Conservation (phyloP, 1,140 invertebrate genomes). For the Zaprionus ornatus region DNA sequence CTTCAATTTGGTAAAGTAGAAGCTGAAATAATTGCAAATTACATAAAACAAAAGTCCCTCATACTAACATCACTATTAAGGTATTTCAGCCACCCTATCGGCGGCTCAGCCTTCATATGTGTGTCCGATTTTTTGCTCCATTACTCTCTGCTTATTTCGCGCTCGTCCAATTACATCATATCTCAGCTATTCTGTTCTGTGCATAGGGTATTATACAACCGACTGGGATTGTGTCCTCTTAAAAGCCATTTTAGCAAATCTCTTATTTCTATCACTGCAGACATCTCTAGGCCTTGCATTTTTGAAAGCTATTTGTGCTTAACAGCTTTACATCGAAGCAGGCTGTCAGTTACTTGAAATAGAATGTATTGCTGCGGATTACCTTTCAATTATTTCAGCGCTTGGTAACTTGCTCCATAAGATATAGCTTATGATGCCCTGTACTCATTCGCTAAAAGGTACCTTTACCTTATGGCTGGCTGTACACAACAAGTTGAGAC, state of each 20-base stretch:
- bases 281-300: not conserved
- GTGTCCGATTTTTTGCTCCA: slow-evolving; percentile 1
- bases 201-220: slow-evolving; percentile 55
- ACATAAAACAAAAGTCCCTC: slow-evolving; percentile 37
- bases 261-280: not conserved
- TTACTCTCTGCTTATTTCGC: slow-evolving; percentile 28
- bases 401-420: slow-evolving; percentile 4
- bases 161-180: slow-evolving; percentile 73
- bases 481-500: too few relatives aligned
- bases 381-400: slow-evolving; percentile 21
- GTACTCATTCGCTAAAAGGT: not conserved
- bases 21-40: slow-evolving; percentile 46
- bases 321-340: slow-evolving; percentile 28
- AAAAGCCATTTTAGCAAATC: not conserved
- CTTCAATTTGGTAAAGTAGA: slow-evolving; percentile 28
- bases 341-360: slow-evolving; percentile 14
- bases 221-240: not conserved
- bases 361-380: slow-evolving; percentile 19
- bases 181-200: slow-evolving; percentile 66
- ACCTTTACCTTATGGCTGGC: too few relatives aligned
- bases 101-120: not conserved
- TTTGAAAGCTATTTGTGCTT: slow-evolving; percentile 27
- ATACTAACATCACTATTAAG: slow-evolving; percentile 1
- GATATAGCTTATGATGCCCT: not conserved
- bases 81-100: not conserved